These are phyloP conservation scores for Mechanitis mazaeus DNA, from an alignment of 2,888 invertebrate genomes.

Conservation along the genomic window DNA sequence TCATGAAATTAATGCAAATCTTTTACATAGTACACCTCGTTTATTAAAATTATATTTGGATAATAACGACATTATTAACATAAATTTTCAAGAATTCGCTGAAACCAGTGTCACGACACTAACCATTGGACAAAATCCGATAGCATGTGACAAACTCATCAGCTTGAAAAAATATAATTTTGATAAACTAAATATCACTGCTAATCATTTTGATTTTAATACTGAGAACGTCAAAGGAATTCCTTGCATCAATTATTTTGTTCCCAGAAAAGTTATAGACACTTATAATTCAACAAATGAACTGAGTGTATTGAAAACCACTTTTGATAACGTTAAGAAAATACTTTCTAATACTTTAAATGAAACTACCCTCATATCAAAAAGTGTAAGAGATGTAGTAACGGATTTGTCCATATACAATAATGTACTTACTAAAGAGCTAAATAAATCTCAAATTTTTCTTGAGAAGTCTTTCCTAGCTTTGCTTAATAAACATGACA, in stretches of 20 bases:
- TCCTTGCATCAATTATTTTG: conserved; percentile 15
- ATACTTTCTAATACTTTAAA: background rate
- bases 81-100: conserved; percentile 15
- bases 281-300: conserved; percentile 8
- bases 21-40: conserved; percentile 19
- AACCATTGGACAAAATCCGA: conserved; percentile 25
- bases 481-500: conserved; percentile 7
- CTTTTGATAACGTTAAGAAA: background rate
- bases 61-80: conserved; percentile 21
- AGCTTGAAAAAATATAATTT: conserved; percentile 11
- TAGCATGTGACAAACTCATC: conserved; percentile 22
- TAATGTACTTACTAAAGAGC: background rate
- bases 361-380: background rate
- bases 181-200: conserved; percentile 14
- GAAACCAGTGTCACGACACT: conserved; percentile 13
- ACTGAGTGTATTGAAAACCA: conserved; percentile 5
- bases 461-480: conserved; percentile 1
- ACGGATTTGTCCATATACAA: background rate
- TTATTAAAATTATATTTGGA: conserved; percentile 21
- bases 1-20: conserved; percentile 15
- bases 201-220: conserved; percentile 19
- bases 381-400: background rate
- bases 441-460: conserved; percentile 5
- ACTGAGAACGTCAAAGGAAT: conserved; percentile 27
- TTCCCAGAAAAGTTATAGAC: conserved; percentile 5